Conservation (phyloP, 2,113 vertebrate species). For the Cryptoleucopteryx plumbea region DNA sequence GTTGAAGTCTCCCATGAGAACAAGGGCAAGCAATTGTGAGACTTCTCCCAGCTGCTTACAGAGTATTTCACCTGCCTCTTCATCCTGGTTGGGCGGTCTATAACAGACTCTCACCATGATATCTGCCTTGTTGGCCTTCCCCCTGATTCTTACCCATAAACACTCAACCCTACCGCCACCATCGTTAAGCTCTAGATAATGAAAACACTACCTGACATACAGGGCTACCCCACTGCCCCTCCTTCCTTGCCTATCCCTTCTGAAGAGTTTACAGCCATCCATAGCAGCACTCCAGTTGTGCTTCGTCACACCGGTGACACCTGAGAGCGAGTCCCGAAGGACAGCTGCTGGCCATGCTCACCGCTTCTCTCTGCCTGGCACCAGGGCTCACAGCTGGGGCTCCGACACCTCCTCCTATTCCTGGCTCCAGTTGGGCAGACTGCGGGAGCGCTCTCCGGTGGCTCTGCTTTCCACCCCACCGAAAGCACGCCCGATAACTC, state of each 20-base stretch:
- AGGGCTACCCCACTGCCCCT: not conserved
- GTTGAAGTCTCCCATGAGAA: not conserved
- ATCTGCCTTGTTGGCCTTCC: not conserved
- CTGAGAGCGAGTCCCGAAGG: not conserved
- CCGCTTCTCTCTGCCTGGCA: not conserved
- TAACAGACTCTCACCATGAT: not conserved
- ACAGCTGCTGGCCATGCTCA: not conserved
- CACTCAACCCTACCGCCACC: not conserved
- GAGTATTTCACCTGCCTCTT: not conserved
- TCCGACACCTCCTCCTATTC: accelerated
- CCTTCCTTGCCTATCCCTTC: not conserved
- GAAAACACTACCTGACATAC: not conserved
- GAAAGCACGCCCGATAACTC: accelerated
- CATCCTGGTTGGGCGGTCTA: not conserved
- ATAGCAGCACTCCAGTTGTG: not conserved
- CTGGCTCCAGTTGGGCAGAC: not conserved
- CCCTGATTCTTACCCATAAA: not conserved
- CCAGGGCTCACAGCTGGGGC: not conserved
- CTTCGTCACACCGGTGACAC: accelerated
- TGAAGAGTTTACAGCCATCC: not conserved
- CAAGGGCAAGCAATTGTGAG: not conserved
- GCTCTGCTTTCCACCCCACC: not conserved
- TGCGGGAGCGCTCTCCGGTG: not conserved
- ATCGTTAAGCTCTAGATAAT: not conserved
- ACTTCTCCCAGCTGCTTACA: not conserved